Base-by-base conservation (phyloP, 2,888 invertebrate species). In the Drosophila antonietae region DNA sequence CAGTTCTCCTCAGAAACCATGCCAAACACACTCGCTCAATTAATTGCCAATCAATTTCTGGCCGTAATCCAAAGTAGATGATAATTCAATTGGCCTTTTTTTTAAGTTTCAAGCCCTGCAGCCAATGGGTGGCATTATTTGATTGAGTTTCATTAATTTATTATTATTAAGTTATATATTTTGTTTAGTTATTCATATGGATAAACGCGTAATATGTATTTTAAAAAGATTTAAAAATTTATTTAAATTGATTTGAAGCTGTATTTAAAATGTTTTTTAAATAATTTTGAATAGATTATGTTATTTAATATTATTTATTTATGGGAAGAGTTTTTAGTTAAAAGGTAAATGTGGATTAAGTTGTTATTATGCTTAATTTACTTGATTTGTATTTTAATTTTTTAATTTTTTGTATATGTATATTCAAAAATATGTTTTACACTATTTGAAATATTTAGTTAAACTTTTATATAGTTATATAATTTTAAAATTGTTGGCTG, bases 1-100 rank as follows among this genome's bases (percentile, higher is more conserved):
- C 91, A 92, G 76, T 91, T 91, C 75, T 92, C 91, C 79, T 92
- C 92, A 77, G 91, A 93, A 84, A 92, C 91, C 92, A 93, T 92
- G 88, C 88, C 75, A 71, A 15, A 46, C 9, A 62, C 47, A n/a
- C 46, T 28, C n/a, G 5, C 6, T n/a, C 20, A 35, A 10, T 44
- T 3, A 43, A 33, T 14, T 33, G 9, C 41, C n/a, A n/a, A 14
- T 28, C 28, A 39, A 55, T 18, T 28, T 3, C 8, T 20, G 15
- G 14, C 43, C 43, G 9, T 20, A 33, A 35, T 33, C 44, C 28
- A 28, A 28, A 39, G 12, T 2, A 18, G 9, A 31, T n/a, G 14
- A 15, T n/a, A 28, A 59, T 49, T 49, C 39, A 18, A 59, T 59
- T 59, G 9, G 14, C 46, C 28, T n/a, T 28, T 28, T 28, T 39